Conservation (phyloP, 2,113 vertebrate species). For the Triplophysa rosa region DNA sequence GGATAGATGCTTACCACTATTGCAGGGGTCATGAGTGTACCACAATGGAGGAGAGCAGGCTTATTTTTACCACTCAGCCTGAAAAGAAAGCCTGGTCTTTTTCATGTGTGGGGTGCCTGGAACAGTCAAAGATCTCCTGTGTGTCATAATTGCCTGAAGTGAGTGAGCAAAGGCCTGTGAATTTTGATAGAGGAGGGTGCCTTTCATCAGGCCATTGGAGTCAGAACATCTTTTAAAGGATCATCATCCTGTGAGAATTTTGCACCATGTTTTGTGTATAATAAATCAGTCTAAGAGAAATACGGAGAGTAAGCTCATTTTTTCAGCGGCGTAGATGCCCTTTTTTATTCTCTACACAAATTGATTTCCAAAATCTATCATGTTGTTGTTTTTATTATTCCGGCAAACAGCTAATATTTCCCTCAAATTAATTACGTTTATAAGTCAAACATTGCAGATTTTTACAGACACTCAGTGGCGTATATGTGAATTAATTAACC, state of each 20-base stretch:
- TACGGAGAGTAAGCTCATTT: slow-evolving; percentile 46
- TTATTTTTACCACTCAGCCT: slow-evolving; percentile 76
- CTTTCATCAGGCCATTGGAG: slow-evolving; percentile 71
- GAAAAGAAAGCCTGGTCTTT: slow-evolving; percentile 65
- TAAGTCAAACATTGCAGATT: slow-evolving; percentile 42
- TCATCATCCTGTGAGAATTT: slow-evolving; percentile 67
- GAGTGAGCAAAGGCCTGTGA: slow-evolving; percentile 75
- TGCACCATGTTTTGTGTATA: slow-evolving; percentile 73
- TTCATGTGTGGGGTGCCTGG: slow-evolving; percentile 51
- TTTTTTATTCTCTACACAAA: slow-evolving; percentile 57
- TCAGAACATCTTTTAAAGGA: slow-evolving; percentile 74
- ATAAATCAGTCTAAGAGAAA: slow-evolving; percentile 68
- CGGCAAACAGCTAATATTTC: slow-evolving; percentile 27
- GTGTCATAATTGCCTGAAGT: slow-evolving; percentile 78
- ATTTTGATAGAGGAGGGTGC: slow-evolving; percentile 72
- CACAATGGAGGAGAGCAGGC: slow-evolving; percentile 71
- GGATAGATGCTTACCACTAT: slow-evolving; percentile 74
- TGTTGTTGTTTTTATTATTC: slow-evolving; percentile 34
- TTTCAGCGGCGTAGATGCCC: slow-evolving; percentile 39
- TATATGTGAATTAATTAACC: slow-evolving; percentile 73
- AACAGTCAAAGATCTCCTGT: slow-evolving; percentile 75
- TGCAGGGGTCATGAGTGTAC: slow-evolving; percentile 71
- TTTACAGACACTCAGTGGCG: slow-evolving; percentile 51
- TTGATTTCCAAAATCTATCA: slow-evolving; percentile 51
- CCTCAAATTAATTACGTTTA: slow-evolving; percentile 47